phyloP scores from a whole-genome alignment of 1,140 invertebrate species.

The Drosophila tani region DNA sequence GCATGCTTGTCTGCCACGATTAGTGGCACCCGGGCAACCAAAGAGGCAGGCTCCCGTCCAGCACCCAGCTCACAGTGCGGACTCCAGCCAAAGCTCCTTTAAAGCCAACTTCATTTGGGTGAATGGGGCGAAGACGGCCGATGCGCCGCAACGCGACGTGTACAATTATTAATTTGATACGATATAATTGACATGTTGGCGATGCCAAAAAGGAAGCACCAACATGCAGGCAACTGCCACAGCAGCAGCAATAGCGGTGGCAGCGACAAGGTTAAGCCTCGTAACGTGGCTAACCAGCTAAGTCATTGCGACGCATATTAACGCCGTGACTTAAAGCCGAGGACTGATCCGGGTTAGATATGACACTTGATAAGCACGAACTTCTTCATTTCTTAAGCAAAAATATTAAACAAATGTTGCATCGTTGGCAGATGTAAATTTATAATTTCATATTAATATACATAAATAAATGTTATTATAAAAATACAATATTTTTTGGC shows the following conservation, averaged over 20 bases:
- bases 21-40: conserved; percentile 57
- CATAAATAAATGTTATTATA: no score
- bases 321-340: conserved; percentile 61
- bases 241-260: conserved; percentile 7
- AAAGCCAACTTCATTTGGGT: conserved; percentile 67
- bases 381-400: not conserved
- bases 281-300: conserved; percentile 65
- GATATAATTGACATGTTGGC: conserved; percentile 84
- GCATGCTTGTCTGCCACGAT: conserved; percentile 69
- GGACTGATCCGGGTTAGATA: conserved; percentile 39
- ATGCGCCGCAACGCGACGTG: conserved; percentile 62
- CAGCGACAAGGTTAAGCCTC: conserved; percentile 34
- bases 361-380: conserved; percentile 18
- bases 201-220: conserved; percentile 82
- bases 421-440: no score
- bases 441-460: no score
- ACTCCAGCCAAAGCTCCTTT: conserved; percentile 45
- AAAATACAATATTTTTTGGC: no score
- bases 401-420: not conserved
- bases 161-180: conserved; percentile 84
- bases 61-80: conserved; percentile 6
- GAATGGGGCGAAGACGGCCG: conserved; percentile 63
- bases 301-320: conserved; percentile 76
- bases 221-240: conserved; percentile 56
- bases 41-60: conserved; percentile 29